Evolutionary conservation across 2,888 invertebrate genomes (phyloP), one percentile per base, ranked within the genome.

Genomic region (Pediacus dermestoides): DNA sequence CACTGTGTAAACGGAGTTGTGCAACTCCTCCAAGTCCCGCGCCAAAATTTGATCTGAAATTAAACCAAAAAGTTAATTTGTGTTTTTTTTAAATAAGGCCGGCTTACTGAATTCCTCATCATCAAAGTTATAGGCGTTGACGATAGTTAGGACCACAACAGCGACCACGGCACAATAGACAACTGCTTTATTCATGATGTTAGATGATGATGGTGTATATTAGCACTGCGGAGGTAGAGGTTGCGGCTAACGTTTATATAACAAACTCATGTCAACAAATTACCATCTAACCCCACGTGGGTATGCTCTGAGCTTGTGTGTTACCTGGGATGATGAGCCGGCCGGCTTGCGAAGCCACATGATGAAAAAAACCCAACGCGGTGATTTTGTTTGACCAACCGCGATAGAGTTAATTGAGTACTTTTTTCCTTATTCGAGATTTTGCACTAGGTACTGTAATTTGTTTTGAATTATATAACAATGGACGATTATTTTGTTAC

Each of bases 21-120:
- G 27, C 1, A 61, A 34, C 10, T 63, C 61, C 21, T 65, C 62
- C 12, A 63, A 50, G 22, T 64, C 63, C 4, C 53, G 46, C 2
- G 61, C 60, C 22, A 67, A 41, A 3, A 62, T 26, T 39, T 58
- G 57, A 52, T 66, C 67, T 67, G 36, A 16, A 55, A 34, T 4
- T 15, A 25, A 25, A 16, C 3, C n/a, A 16, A 18, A 30, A 2
- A 39, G 39, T 18, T 13, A 38, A 4, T 28, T 13, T 13, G 28
- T 4, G 21, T n/a, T 4, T 13, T 36, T 27, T 11, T 23, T 16
- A 34, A 25, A 12, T 16, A 39, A 63, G n/a, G n/a, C n/a, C n/a
- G n/a, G n/a, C 65, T 66, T 57, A 66, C 66, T 67, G 48, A 59
- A 66, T 37, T 53, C 55, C n/a, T 56, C 42, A 47, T 65, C 63